Conservation (phyloP, 2,797 vertebrate genomes). For the Vipera latastei region DNA sequence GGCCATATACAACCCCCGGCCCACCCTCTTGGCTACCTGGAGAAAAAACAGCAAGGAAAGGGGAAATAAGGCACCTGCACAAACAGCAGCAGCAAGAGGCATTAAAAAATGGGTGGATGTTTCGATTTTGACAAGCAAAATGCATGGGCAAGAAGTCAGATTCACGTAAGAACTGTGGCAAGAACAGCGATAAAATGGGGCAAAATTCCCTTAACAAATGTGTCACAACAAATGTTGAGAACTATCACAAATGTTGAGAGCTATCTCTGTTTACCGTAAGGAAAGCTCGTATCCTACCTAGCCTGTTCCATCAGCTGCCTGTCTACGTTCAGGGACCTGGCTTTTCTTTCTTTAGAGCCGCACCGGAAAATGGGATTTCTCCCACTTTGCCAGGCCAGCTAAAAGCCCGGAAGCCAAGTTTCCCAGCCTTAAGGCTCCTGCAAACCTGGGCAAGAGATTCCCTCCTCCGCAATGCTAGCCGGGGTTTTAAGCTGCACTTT, state of each 20-base stretch:
- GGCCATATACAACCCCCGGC: conserved; percentile 93
- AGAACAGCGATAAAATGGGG: too few species aligned
- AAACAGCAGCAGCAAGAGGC: too few species aligned
- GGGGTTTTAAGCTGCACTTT: background rate
- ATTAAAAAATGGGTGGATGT: too few species aligned
- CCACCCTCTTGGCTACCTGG: conserved; percentile 89
- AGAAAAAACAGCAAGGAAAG: background rate
- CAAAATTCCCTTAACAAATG: background rate
- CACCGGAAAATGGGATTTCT: background rate
- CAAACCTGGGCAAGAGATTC: background rate
- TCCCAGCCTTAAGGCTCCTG: background rate
- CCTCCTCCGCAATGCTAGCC: background rate
- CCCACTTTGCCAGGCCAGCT: background rate
- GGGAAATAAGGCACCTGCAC: too few species aligned
- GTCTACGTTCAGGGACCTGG: background rate
- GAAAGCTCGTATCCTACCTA: background rate
- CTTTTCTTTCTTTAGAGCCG: too few species aligned
- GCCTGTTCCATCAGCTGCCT: background rate
- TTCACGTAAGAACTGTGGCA: too few species aligned
- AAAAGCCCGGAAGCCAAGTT: background rate
- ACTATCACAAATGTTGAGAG: too few species aligned
- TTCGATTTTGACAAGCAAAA: too few species aligned
- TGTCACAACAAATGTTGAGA: background rate
- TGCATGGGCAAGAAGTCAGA: too few species aligned
- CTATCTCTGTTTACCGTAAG: too few species aligned